Evolutionary conservation across 2,113 vertebrate species (phyloP).

Genomic region (Oncorhynchus gorbuscha): DNA sequence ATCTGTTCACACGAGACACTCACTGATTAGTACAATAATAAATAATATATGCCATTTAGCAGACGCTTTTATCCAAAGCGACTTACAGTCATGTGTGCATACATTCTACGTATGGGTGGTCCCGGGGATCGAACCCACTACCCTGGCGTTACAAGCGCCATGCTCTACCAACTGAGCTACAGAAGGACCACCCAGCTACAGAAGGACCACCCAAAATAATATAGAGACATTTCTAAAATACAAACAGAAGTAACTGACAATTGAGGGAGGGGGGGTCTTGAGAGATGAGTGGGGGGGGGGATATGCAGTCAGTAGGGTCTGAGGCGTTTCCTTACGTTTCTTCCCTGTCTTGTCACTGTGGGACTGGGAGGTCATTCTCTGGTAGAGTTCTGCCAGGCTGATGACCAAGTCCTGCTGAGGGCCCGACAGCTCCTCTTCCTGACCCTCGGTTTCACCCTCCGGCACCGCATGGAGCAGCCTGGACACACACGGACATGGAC

Average conservation of each 20-base stretch:
- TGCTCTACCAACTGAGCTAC: no score
- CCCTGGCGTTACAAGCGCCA: no score
- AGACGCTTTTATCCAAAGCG: no score
- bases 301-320: no score
- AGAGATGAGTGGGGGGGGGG: background rate
- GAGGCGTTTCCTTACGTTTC: conserved; percentile 76
- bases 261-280: background rate
- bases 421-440: conserved; percentile 43
- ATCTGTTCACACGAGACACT: no score
- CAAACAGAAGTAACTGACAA: background rate
- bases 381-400: conserved; percentile 83
- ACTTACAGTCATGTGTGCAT: no score
- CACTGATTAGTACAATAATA: no score
- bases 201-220: no score
- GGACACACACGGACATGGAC: background rate
- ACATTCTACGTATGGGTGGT: no score
- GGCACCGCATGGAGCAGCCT: conserved; percentile 82
- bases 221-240: background rate
- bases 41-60: no score
- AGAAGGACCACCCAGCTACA: no score
- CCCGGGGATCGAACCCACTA: no score
- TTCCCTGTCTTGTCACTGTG: conserved; percentile 64
- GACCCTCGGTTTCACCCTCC: conserved; percentile 45
- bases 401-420: conserved; percentile 75
- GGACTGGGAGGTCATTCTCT: conserved; percentile 60